Evolutionary conservation across 2,888 invertebrate species (phyloP).

Genomic region (Anticlea derivata): DNA sequence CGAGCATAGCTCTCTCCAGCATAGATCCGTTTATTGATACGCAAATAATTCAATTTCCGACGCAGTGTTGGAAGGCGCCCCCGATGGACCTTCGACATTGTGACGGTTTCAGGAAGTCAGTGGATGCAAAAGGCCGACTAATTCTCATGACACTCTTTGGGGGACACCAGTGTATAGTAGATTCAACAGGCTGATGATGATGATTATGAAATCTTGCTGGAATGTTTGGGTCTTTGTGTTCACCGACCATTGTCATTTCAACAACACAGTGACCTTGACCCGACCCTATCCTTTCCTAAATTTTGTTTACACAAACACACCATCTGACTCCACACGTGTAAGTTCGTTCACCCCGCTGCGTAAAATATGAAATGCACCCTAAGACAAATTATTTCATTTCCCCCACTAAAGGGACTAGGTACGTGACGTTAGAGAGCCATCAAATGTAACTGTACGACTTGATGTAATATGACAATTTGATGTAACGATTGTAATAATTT

Average conservation of each 20-base stretch:
- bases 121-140: no score
- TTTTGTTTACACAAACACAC: constrained; percentile 8
- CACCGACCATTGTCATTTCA: neutral
- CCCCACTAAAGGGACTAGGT: constrained; percentile 70
- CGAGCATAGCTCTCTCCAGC: no score
- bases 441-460: constrained; percentile 64
- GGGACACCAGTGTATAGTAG: no score
- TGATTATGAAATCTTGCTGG: no score
- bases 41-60: no score
- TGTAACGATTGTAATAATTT: constrained; percentile 59
- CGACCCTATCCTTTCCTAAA: neutral
- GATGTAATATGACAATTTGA: constrained; percentile 65
- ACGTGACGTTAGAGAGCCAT: constrained; percentile 74
- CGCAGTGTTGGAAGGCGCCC: no score
- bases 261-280: neutral
- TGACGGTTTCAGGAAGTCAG: no score
- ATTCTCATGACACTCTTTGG: no score
- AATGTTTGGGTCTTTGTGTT: no score
- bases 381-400: constrained; percentile 84
- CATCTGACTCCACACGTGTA: constrained; percentile 9
- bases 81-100: no score
- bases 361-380: constrained; percentile 82
- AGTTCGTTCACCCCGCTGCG: constrained; percentile 68
- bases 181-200: no score
- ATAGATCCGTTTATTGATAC: no score